phyloP scores from a whole-genome alignment of 2,888 invertebrate genomes.

The Melangyna quadrimaculata region DNA sequence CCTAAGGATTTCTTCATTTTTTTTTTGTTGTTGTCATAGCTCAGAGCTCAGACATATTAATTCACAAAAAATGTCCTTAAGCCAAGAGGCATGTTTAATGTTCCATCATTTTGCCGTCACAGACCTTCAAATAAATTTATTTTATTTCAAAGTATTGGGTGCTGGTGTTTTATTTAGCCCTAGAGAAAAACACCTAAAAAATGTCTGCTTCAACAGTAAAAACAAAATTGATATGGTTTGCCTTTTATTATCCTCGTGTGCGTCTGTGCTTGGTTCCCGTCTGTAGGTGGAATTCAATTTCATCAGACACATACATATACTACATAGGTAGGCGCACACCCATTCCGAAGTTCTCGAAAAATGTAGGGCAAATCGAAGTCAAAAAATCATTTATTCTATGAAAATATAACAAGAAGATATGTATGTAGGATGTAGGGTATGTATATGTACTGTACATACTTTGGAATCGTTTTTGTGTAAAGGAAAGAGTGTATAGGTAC shows the following conservation, averaged over 20 bases:
- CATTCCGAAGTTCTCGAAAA: not conserved
- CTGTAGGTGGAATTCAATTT: constrained; percentile 10
- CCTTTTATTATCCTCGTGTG: constrained; percentile 1
- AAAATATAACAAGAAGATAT: not conserved
- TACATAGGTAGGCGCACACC: not conserved
- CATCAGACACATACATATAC: not conserved
- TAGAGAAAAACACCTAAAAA: constrained; percentile 20
- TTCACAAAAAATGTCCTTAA: not conserved
- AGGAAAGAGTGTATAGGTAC: not conserved
- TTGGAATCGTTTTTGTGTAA: not conserved
- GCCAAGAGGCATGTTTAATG: not conserved
- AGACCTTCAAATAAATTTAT: not conserved
- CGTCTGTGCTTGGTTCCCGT: not conserved
- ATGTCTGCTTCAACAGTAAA: not conserved
- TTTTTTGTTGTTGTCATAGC: not conserved
- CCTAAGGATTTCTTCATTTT: not conserved
- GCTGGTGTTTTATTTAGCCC: constrained; percentile 9
- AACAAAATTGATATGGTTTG: constrained; percentile 4
- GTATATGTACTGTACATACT: not conserved
- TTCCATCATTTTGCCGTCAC: constrained; percentile 7
- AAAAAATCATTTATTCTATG: constrained; percentile 24
- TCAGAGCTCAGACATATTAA: constrained; percentile 15
- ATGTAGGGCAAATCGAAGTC: constrained; percentile 62
- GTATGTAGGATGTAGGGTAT: too few species aligned
- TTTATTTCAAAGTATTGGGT: not conserved